Conservation (phyloP, 2,113 vertebrate species). For the Lepus europaeus region DNA sequence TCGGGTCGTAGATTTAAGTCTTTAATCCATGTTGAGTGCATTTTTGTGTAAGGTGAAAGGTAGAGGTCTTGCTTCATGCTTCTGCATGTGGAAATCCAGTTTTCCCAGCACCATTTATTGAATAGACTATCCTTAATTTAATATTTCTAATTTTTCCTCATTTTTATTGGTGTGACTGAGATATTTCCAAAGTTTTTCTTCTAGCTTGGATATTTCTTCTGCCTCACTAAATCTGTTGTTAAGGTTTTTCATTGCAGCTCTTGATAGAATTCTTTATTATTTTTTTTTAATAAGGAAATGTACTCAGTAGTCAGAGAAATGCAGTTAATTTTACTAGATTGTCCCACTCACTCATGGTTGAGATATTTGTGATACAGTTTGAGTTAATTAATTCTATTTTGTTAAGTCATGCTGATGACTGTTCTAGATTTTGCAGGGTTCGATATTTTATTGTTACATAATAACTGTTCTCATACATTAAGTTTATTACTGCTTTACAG, state of each 20-base stretch:
- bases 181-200: too few relatives aligned
- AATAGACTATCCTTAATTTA: too few relatives aligned
- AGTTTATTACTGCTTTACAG: constrained; percentile 83
- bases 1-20: too few relatives aligned
- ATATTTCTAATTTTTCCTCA: too few relatives aligned
- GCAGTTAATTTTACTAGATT: constrained; percentile 47
- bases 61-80: too few relatives aligned
- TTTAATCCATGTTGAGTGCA: too few relatives aligned
- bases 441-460: constrained; percentile 81
- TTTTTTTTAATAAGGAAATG: background rate
- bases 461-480: constrained; percentile 78
- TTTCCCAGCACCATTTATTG: too few relatives aligned
- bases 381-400: constrained; percentile 62
- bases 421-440: constrained; percentile 70
- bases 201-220: too few relatives aligned
- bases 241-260: background rate
- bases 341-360: background rate
- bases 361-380: constrained; percentile 50
- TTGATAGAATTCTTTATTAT: background rate
- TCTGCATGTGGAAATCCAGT: too few relatives aligned
- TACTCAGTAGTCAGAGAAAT: constrained; percentile 46
- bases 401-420: constrained; percentile 65
- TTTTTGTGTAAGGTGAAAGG: too few relatives aligned
- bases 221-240: too few relatives aligned
- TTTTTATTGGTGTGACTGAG: too few relatives aligned